Evolutionary conservation across 2,113 vertebrate genomes (phyloP).

Genomic region (Cephalophus harveyi): DNA sequence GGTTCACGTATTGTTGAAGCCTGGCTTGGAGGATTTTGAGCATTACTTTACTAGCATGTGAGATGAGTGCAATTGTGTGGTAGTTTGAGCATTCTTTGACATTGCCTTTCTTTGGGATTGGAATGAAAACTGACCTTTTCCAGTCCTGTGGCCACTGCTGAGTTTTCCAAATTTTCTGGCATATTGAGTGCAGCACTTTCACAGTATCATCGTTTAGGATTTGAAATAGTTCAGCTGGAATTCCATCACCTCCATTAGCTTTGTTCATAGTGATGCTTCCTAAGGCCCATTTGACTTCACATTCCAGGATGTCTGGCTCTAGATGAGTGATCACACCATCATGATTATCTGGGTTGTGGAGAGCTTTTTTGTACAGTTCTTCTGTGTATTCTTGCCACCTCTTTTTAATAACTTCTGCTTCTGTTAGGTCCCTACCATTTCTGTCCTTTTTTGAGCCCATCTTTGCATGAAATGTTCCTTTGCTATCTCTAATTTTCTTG

Average conservation of each 20-base stretch:
- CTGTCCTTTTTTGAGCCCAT: background rate
- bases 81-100: background rate
- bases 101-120: background rate
- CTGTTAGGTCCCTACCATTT: background rate
- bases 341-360: background rate
- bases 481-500: background rate
- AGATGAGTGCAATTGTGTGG: background rate
- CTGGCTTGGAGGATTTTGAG: too few species aligned
- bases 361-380: background rate
- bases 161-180: background rate
- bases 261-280: background rate
- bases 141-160: background rate
- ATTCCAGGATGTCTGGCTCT: background rate
- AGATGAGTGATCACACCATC: background rate
- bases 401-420: background rate
- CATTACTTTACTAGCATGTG: background rate
- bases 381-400: background rate
- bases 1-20: too few species aligned
- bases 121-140: background rate
- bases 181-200: background rate
- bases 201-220: rapidly evolving
- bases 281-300: background rate
- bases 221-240: background rate
- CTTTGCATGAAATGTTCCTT: background rate
- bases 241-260: background rate